Base-by-base conservation (phyloP, 2,797 vertebrate genomes). In the Hydrocynus forskahlii region DNA sequence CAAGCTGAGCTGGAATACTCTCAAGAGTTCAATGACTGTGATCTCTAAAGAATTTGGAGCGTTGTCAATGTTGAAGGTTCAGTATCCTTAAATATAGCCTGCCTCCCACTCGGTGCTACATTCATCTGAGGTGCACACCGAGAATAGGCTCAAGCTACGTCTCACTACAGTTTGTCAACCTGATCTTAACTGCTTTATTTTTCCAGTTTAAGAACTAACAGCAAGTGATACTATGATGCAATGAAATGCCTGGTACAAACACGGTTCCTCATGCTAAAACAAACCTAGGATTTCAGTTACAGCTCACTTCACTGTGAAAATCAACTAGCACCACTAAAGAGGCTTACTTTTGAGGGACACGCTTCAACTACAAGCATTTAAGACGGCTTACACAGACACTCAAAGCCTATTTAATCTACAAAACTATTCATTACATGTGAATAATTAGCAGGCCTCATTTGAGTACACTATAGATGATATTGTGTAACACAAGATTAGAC, bases 21-120 rank as follows among this genome's bases (percentile, higher is more conserved):
- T 55, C 8, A 40, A 25, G 55, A 55, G 74, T 87, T 89, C 88
- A 83, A 83, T 54, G 85, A 76, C 84, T 9, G 48, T 64, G 72
- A 82, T 71, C 59, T 16, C 59, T 10, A n/a, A 57, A 52, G 60
- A 80, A 84, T 59, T 21, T 80, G 69, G 70, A 84, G 50, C 38
- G 62, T 60, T 69, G 73, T 62, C 83, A 76, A 81, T 70, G 55
- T 60, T 78, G 74, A 35, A 43, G 62, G 52, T 63, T 84, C 76
- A 83, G 57, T 23, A 70, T 76, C 16, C 13, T 67, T 29, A 68
- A 59, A 62, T 2, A 50, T 21, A 71, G 62, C 10, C 52, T 54
- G 17, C 25, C 7, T 29, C 17, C 3, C 12, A 43, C 6, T 62
- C 54, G 68, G 74, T 21, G 21, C 79, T 1, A 14, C 40, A 60